These are phyloP conservation scores for Pygoscelis antarcticus DNA, from an alignment of 2,113 vertebrate species.

Conservation along the genomic window DNA sequence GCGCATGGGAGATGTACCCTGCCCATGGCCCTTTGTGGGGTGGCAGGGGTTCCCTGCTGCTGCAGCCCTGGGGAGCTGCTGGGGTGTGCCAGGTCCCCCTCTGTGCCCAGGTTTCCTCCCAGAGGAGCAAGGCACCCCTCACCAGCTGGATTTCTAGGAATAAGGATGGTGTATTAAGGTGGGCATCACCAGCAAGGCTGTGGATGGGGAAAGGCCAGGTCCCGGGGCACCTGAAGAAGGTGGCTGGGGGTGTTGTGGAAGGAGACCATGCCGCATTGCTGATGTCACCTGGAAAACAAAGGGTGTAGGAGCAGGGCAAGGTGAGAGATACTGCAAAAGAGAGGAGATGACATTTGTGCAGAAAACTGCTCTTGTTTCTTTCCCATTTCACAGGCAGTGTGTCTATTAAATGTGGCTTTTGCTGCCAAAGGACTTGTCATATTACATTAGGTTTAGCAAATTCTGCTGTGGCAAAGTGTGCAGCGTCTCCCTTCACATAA, in stretches of 20 bases:
- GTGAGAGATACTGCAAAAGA: not conserved
- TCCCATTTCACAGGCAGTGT: conserved; percentile 60
- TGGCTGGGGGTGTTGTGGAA: not conserved
- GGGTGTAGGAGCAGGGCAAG: not conserved
- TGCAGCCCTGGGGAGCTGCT: not conserved
- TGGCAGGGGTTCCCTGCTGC: not conserved
- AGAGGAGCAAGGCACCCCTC: not conserved
- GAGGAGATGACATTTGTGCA: not conserved
- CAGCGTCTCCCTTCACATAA: conserved; percentile 73
- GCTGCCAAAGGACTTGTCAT: conserved; percentile 77
- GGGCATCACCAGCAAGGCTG: not conserved
- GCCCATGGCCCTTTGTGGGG: not conserved
- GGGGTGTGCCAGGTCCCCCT: not conserved
- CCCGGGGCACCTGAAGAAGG: rapidly evolving
- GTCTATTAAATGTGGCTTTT: conserved; percentile 72
- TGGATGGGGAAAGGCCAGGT: not conserved
- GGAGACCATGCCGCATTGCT: rapidly evolving
- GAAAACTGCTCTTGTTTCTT: conserved; percentile 43
- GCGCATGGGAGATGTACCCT: rapidly evolving
- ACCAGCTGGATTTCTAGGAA: not conserved
- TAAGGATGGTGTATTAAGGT: not conserved
- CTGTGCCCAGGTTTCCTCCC: not conserved
- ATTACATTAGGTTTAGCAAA: conserved; percentile 76
- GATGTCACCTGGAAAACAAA: not conserved
- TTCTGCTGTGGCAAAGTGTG: conserved; percentile 74